Evolutionary conservation across 2,113 vertebrate species (phyloP).

Genomic region (Macquaria australasica): DNA sequence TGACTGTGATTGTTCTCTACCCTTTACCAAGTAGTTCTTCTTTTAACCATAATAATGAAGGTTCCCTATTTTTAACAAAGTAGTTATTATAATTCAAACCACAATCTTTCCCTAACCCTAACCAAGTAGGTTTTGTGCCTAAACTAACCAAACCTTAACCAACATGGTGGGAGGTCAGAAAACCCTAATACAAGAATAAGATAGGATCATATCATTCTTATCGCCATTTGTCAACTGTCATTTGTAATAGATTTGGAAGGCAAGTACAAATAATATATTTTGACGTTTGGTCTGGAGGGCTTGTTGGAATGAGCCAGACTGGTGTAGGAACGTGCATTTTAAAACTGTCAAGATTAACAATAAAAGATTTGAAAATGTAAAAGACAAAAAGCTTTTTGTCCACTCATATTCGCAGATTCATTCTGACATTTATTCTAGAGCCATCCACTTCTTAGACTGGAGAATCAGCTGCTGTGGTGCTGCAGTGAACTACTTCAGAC

Average conservation of each 20-base stretch:
- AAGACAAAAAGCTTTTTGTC: neutral
- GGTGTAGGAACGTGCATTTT: neutral
- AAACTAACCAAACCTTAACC: no score
- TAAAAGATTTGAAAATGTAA: neutral
- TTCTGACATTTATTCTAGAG: constrained; percentile 84
- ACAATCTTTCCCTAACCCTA: no score
- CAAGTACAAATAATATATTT: neutral
- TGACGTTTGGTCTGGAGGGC: no score
- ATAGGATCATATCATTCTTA: no score
- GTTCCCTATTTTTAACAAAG: no score
- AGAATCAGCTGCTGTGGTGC: constrained; percentile 64
- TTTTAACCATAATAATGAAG: no score
- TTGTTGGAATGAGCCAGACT: neutral
- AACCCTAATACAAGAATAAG: neutral
- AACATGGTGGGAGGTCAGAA: neutral
- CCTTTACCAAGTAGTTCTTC: no score
- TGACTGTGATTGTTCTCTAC: no score
- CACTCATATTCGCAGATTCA: neutral
- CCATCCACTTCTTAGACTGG: constrained; percentile 71
- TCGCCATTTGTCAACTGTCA: neutral
- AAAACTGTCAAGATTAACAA: neutral
- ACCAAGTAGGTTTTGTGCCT: no score
- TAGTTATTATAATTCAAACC: no score
- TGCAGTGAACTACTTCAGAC: constrained; percentile 68
- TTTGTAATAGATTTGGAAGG: neutral